phyloP scores from a whole-genome alignment of 2,888 invertebrate species.

The Leptinotarsa rubiginosa region DNA sequence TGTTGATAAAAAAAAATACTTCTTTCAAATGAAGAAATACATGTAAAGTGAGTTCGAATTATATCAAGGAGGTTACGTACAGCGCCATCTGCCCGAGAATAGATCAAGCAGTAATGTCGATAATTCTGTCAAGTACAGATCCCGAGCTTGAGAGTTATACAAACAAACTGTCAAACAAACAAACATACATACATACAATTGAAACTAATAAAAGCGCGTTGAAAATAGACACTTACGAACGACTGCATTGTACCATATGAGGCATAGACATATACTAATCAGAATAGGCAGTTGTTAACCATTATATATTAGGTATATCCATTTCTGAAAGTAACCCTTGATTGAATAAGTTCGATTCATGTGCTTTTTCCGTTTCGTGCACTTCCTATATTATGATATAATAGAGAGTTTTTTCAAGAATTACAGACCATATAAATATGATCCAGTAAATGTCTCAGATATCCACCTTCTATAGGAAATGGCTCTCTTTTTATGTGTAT shows the following conservation, averaged over 20 bases:
- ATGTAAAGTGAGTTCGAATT: no score
- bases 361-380: conserved; percentile 19
- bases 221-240: conserved; percentile 41
- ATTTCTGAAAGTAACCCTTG: conserved; percentile 40
- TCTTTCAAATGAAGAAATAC: no score
- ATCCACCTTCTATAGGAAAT: not conserved
- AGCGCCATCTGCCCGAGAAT: no score
- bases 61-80: no score
- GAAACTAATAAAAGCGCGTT: no score
- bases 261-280: conserved; percentile 19
- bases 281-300: conserved; percentile 20
- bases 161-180: no score
- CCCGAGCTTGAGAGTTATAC: no score
- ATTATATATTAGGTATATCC: conserved; percentile 40
- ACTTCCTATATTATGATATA: conserved; percentile 27
- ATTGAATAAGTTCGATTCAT: conserved; percentile 2
- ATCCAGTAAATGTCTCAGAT: not conserved
- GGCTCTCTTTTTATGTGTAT: not conserved
- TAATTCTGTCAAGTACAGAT: no score
- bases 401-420: not conserved
- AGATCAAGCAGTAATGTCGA: no score
- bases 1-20: no score
- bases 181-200: no score
- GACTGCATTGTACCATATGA: conserved; percentile 44
- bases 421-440: not conserved